Evolutionary conservation across 2,888 invertebrate species (phyloP), one percentile per base, ranked within the genome.

Genomic region (Ecdyonurus torrentis): DNA sequence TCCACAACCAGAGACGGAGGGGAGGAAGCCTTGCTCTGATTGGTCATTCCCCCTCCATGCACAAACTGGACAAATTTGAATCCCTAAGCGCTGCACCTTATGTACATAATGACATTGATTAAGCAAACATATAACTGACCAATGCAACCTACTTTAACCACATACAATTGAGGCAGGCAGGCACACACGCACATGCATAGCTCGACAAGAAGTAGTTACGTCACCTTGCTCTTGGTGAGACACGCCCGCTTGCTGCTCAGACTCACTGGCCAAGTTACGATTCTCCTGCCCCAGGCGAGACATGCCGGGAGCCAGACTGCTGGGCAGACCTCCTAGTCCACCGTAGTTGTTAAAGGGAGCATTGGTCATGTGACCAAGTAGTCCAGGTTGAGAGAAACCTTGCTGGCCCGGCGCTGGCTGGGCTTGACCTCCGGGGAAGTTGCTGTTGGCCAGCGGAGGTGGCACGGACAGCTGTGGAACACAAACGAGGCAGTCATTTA

Each of bases 401-500:
- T 22, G 18, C 18, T 18, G n/a, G n/a, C 3, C 25, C 19, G 71
- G 63, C 73, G 69, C 67, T 71, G 67, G 66, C 72, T 74, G 72
- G 74, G 71, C 78, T 79, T 2, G 78, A 77, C 25, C 76, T 73
- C 68, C 76, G 78, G 22, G 65, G 63, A 68, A 76, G 78, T 65
- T 79, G 79, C 76, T 78, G 5, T 80, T 80, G 23, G 82, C 82
- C 72, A 86, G 78, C 61, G 85, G 81, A 58, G 88, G 86, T 53
- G 86, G 86, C 71, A 88, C 84, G 66, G 89, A 89, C 77, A 88
- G 84, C 81, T 89, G 85, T 23, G 55, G 63, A 52, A 20, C n/a
- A n/a, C n/a, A n/a, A n/a, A n/a, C n/a, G n/a, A n/a, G n/a, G n/a
- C n/a, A n/a, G n/a, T n/a, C n/a, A n/a, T n/a, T n/a, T n/a, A n/a